Conservation (phyloP, 2,888 invertebrate species). For the Ochlodes sylvanus region DNA sequence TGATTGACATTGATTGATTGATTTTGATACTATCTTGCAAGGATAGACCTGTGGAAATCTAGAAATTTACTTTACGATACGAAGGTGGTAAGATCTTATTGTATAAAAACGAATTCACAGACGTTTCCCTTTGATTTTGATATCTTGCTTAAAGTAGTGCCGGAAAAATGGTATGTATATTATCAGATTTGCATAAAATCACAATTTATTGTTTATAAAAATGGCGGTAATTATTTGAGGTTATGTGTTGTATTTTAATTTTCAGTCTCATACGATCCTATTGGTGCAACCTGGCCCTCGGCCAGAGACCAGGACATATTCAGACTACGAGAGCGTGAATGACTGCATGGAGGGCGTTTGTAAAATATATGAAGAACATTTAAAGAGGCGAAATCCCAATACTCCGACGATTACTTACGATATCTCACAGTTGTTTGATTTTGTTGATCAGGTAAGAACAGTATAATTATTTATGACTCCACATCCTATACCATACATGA, state of each 20-base stretch:
- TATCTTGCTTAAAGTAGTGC: not conserved
- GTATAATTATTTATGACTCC: not conserved
- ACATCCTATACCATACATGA: no score
- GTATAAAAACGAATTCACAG: not conserved
- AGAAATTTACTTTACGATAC: no score
- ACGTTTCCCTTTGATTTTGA: not conserved
- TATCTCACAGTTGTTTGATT: conserved; percentile 98
- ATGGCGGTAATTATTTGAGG: conserved; percentile 64
- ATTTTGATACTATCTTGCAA: no score
- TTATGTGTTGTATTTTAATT: conserved; percentile 72
- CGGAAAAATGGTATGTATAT: conserved; percentile 58
- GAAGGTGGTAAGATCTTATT: no score
- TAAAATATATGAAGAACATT: conserved; percentile 99
- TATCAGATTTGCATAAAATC: conserved; percentile 45
- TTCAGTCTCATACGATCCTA: conserved; percentile 98
- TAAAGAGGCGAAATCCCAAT: conserved; percentile 97
- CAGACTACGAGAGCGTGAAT: conserved; percentile 98
- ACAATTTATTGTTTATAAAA: conserved; percentile 53
- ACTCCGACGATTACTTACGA: conserved; percentile 99
- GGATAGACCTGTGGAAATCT: no score
- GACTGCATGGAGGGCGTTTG: conserved; percentile 99
- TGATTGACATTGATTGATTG: no score
- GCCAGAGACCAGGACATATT: conserved; percentile 98
- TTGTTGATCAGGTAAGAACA: conserved; percentile 92
- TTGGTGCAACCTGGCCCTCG: conserved; percentile 96